Conservation (phyloP, 2,113 vertebrate species). For the Anas platyrhynchos region DNA sequence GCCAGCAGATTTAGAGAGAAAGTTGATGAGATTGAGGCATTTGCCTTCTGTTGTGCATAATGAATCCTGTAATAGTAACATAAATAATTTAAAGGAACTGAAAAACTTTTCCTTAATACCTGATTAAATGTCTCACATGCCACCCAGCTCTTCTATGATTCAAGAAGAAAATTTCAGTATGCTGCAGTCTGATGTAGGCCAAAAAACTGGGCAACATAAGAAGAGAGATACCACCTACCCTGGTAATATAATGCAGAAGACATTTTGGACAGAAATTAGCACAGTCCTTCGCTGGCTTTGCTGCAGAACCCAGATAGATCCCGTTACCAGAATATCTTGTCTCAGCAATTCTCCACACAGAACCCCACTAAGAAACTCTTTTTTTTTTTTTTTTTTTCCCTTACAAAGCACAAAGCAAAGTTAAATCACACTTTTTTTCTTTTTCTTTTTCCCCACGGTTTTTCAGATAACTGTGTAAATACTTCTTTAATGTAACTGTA, state of each 20-base stretch:
- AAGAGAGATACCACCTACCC: not conserved
- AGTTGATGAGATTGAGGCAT: slow-evolving; percentile 1
- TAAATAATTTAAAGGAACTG: not conserved
- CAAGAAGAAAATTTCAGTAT: not conserved
- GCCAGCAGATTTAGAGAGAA: slow-evolving; percentile 23
- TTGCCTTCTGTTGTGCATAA: slow-evolving; percentile 48
- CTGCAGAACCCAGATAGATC: not conserved
- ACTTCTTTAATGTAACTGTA: not conserved
- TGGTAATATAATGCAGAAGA: not conserved
- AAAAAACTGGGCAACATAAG: not conserved
- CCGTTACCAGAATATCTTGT: not conserved
- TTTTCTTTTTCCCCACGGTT: not conserved
- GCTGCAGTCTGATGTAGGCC: not conserved
- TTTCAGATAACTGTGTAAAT: not conserved
- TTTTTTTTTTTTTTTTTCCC: not conserved
- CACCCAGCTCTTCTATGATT: not conserved
- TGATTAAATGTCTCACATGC: not conserved
- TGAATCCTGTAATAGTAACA: not conserved
- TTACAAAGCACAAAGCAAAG: not conserved
- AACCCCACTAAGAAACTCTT: not conserved
- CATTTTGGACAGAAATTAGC: not conserved
- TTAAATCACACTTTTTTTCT: not conserved
- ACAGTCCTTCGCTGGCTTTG: not conserved
- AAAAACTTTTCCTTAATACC: not conserved
- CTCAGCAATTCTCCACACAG: not conserved